These are phyloP conservation scores for Penaeus japonicus DNA, from an alignment of 1,140 invertebrate species.

Conservation along the genomic window DNA sequence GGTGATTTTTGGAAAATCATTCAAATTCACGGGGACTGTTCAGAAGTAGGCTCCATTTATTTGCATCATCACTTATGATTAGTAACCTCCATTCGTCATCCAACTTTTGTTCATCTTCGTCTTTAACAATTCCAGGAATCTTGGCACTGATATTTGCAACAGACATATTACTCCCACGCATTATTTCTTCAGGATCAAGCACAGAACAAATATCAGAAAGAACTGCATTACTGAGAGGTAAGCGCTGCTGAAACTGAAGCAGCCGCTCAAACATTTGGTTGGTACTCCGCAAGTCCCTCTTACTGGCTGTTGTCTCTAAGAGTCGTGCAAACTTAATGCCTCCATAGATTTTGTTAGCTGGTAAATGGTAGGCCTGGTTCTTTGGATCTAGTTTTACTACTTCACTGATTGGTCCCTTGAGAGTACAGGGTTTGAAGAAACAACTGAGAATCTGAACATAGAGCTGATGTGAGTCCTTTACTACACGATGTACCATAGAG, in stretches of 20 bases:
- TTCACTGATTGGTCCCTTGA: conserved; percentile 10
- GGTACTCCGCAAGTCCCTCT: neutral
- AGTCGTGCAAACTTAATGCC: neutral
- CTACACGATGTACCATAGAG: conserved; percentile 2
- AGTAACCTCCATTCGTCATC: too few species aligned
- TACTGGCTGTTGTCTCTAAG: conserved; percentile 11
- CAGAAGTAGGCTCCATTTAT: too few species aligned
- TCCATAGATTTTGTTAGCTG: neutral
- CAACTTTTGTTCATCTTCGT: too few species aligned
- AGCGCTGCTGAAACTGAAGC: neutral
- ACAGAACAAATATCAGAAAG: too few species aligned
- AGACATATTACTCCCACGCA: too few species aligned
- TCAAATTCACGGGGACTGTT: too few species aligned
- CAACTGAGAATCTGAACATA: conserved; percentile 30
- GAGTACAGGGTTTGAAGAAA: conserved; percentile 3
- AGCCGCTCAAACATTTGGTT: neutral
- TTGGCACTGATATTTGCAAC: too few species aligned
- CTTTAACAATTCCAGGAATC: too few species aligned
- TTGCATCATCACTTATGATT: too few species aligned
- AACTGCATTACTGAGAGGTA: neutral
- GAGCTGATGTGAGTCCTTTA: conserved; percentile 6
- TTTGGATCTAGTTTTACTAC: neutral
- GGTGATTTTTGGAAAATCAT: too few species aligned
- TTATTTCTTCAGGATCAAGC: too few species aligned
- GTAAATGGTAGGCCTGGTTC: neutral